Evolutionary conservation across 2,888 invertebrate genomes (phyloP).

Genomic region (Empis livida): DNA sequence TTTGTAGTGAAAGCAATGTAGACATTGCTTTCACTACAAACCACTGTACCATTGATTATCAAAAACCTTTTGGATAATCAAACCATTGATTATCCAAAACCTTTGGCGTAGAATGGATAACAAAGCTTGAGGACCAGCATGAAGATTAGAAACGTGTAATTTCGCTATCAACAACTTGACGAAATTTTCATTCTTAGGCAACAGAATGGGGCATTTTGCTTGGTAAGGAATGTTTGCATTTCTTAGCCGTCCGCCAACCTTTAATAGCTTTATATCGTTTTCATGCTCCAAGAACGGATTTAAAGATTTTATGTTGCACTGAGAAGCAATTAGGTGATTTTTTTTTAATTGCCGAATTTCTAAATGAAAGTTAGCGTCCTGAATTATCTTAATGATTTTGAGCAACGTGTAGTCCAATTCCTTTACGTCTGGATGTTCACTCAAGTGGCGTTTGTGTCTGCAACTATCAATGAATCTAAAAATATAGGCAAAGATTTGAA

Average conservation of each 20-base stretch:
- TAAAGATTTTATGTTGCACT: neutral
- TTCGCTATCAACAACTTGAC: neutral
- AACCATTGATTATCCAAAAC: slow-evolving; percentile 6
- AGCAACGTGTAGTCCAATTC: neutral
- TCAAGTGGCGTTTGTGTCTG: too few relatives aligned
- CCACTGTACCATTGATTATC: too few relatives aligned
- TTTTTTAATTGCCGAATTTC: neutral
- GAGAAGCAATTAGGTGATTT: neutral
- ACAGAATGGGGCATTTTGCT: neutral
- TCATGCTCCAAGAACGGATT: neutral
- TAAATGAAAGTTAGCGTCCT: neutral
- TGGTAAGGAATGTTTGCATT: neutral
- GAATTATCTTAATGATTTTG: neutral
- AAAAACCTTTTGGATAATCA: too few relatives aligned
- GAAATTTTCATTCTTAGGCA: neutral
- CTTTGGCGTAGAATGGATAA: neutral
- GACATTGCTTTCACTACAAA: slow-evolving; percentile 7
- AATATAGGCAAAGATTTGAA: slow-evolving; percentile 3
- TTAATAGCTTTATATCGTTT: neutral
- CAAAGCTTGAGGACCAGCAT: neutral
- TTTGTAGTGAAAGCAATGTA: slow-evolving; percentile 9
- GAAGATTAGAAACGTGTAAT: neutral
- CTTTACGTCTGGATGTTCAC: neutral
- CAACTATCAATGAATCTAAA: slow-evolving; percentile 1
- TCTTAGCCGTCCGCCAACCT: neutral